A percentile compares a stretch with the other conserved stretches of the same genome.
Conservation (phyloP, 2,888 invertebrate species). For the Laspeyria flexula region DNA sequence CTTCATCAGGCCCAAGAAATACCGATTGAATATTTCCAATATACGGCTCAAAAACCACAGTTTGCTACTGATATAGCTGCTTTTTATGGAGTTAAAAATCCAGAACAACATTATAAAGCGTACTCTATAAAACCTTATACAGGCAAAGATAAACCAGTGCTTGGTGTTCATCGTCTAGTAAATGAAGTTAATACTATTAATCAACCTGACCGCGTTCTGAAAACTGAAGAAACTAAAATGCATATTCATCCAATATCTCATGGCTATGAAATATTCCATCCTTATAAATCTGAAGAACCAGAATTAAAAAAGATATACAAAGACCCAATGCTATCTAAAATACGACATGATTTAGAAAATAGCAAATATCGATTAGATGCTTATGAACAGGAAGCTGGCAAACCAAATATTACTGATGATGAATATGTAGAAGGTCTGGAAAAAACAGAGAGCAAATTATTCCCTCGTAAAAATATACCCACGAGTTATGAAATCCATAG, state of each 20-base stretch:
- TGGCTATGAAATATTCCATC: constrained; percentile 76
- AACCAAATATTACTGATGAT: constrained; percentile 62
- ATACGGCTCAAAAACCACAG: constrained; percentile 74
- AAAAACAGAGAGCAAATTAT: constrained; percentile 66
- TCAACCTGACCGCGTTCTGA: constrained; percentile 59
- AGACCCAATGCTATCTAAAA: constrained; percentile 70
- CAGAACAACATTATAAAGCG: constrained; percentile 67
- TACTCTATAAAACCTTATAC: constrained; percentile 68
- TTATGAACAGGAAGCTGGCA: constrained; percentile 69
- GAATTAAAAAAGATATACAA: constrained; percentile 68
- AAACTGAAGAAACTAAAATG: constrained; percentile 42
- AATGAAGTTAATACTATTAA: constrained; percentile 54
- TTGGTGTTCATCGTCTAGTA: constrained; percentile 69
- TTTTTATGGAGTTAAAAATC: constrained; percentile 73
- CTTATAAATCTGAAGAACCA: constrained; percentile 74
- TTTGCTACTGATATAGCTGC: constrained; percentile 72
- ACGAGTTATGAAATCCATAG: constrained; percentile 71
- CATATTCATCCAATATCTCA: constrained; percentile 59
- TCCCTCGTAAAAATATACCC: constrained; percentile 69
- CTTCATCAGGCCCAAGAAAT: constrained; percentile 38
- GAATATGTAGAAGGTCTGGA: constrained; percentile 74
- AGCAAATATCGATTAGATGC: constrained; percentile 65
- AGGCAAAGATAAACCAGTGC: constrained; percentile 54
- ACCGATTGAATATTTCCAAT: constrained; percentile 72
- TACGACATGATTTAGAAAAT: constrained; percentile 65